Evolutionary conservation across 2,113 vertebrate species (phyloP).

Genomic region (Upupa epops): DNA sequence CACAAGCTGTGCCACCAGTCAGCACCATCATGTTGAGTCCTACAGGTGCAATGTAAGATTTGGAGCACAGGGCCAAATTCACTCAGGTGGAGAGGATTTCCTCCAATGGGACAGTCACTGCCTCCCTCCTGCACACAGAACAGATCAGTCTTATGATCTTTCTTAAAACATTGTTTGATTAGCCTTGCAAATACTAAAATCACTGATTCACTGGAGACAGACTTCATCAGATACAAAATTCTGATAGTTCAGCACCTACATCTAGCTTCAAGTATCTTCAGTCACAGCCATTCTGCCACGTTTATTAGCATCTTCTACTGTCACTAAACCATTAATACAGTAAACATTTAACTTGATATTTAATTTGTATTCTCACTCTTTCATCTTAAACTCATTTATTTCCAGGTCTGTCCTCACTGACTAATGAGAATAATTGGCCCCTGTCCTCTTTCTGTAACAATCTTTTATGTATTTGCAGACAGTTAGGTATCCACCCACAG

Average conservation of each 20-base stretch:
- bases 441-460: constrained; percentile 31
- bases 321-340: constrained; percentile 18
- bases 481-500: constrained; percentile 40
- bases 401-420: constrained; percentile 41
- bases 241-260: constrained; percentile 15
- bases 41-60: background rate
- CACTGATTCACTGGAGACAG: background rate
- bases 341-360: constrained; percentile 53
- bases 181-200: background rate
- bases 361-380: constrained; percentile 27
- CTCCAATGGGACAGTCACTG: background rate
- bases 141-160: background rate
- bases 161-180: background rate
- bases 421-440: constrained; percentile 61
- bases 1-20: background rate
- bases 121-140: background rate
- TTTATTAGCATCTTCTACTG: constrained; percentile 26
- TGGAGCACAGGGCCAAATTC: background rate
- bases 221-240: background rate
- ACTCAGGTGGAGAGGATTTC: background rate
- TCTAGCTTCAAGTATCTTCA: constrained; percentile 20
- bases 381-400: constrained; percentile 51
- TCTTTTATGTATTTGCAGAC: constrained; percentile 39
- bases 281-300: background rate
- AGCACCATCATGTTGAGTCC: background rate